Evolutionary conservation across 2,113 vertebrate species (phyloP).

Genomic region (Eulemur rufifrons): DNA sequence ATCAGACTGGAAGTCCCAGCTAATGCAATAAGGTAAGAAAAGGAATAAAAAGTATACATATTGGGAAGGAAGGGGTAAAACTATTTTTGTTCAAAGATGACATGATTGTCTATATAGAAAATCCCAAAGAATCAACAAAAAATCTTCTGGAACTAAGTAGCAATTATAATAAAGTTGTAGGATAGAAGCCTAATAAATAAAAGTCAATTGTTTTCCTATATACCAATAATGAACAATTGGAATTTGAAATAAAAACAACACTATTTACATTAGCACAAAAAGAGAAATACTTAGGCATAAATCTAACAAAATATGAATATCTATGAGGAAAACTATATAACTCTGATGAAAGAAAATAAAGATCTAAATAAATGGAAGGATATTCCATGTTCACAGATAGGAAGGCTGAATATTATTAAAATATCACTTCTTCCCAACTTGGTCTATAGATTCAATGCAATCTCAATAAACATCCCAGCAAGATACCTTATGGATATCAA

Average conservation of each 20-base stretch:
- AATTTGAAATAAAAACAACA: background rate
- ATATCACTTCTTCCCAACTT: background rate
- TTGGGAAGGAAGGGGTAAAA: background rate
- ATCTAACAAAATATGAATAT: slow-evolving; percentile 26
- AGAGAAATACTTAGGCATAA: background rate
- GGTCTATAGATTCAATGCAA: slow-evolving; percentile 1
- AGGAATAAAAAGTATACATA: background rate
- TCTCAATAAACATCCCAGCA: background rate
- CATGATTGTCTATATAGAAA: slow-evolving; percentile 6
- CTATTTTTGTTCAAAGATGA: background rate
- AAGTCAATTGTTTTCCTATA: background rate
- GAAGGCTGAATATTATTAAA: slow-evolving; percentile 4
- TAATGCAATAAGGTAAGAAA: background rate
- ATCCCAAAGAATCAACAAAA: background rate
- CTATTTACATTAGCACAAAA: background rate
- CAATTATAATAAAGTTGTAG: slow-evolving; percentile 25
- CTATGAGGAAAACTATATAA: background rate
- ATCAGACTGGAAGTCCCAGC: background rate
- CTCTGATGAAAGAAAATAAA: slow-evolving; percentile 8
- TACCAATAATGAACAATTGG: background rate
- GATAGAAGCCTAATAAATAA: background rate
- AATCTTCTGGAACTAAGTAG: background rate
- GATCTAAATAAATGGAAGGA: background rate
- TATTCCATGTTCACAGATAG: background rate
- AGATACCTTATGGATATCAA: slow-evolving; percentile 27